Conservation (phyloP, 2,113 vertebrate species). For the Hylia prasina region DNA sequence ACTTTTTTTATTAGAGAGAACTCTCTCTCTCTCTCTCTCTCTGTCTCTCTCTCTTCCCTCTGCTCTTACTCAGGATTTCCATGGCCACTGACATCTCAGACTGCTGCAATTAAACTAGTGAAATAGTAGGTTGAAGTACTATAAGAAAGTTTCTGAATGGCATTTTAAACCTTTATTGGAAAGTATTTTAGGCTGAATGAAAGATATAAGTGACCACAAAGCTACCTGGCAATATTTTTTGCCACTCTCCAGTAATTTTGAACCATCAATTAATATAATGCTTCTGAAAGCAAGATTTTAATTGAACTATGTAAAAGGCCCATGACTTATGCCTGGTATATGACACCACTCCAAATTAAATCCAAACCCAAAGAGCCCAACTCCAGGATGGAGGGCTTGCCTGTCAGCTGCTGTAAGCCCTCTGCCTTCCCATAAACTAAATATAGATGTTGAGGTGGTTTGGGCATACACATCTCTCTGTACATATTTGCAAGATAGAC, state of each 20-base stretch:
- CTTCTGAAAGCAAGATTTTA: not conserved
- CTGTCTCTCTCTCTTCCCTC: too few relatives aligned
- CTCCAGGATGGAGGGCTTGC: not conserved
- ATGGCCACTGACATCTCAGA: not conserved
- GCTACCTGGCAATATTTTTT: not conserved
- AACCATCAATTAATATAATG: not conserved
- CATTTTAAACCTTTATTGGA: not conserved
- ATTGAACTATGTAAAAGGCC: not conserved
- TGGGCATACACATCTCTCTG: not conserved
- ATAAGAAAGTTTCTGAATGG: not conserved
- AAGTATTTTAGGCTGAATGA: not conserved
- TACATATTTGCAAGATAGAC: not conserved
- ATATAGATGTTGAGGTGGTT: not conserved
- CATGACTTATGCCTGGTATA: not conserved
- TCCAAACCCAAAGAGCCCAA: not conserved
- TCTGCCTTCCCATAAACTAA: not conserved
- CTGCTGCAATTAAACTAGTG: not conserved
- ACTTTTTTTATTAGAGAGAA: not conserved
- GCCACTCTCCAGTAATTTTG: not conserved
- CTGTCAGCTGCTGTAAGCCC: not conserved
- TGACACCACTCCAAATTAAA: not conserved
- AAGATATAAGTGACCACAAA: not conserved
- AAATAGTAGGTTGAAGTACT: not conserved
- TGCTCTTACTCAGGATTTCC: not conserved
- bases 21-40: not conserved